Evolutionary conservation across 2,113 vertebrate genomes (phyloP).

Genomic region (Crotalus viridis): DNA sequence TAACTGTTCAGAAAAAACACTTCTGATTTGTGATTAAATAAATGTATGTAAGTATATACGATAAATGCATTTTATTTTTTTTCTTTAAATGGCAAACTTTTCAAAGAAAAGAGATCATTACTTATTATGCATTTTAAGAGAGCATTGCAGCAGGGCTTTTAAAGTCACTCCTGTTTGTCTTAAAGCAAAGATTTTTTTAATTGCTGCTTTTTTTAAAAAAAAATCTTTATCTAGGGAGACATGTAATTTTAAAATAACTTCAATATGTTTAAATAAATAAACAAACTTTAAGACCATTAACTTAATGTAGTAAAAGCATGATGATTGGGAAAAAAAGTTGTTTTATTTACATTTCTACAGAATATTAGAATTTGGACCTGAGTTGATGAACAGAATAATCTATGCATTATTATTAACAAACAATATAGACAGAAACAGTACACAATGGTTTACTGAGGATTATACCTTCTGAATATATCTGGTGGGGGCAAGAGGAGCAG

Average conservation of each 20-base stretch:
- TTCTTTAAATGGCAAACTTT: constrained; percentile 17
- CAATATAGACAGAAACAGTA: background rate
- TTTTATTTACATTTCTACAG: background rate
- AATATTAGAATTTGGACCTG: background rate
- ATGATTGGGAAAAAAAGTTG: constrained; percentile 1
- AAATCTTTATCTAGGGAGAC: background rate
- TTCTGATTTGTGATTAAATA: background rate
- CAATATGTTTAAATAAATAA: constrained; percentile 3
- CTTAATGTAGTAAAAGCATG: background rate
- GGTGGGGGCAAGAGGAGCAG: background rate
- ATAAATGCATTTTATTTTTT: background rate
- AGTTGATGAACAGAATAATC: background rate
- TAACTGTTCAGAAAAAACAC: background rate
- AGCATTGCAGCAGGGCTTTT: background rate
- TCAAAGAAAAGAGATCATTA: constrained; percentile 11
- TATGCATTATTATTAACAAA: background rate
- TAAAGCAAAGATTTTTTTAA: background rate
- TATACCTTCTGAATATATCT: background rate
- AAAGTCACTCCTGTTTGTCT: background rate
- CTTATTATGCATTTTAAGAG: background rate
- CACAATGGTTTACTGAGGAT: background rate
- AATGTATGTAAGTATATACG: background rate
- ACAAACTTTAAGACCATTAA: background rate
- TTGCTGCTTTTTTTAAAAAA: background rate
- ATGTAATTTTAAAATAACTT: background rate